A percentile compares a stretch with the other conserved stretches of the same genome.
Evolutionary conservation across 2,113 vertebrate species (phyloP).

Genomic region (Laticauda laticaudata): DNA sequence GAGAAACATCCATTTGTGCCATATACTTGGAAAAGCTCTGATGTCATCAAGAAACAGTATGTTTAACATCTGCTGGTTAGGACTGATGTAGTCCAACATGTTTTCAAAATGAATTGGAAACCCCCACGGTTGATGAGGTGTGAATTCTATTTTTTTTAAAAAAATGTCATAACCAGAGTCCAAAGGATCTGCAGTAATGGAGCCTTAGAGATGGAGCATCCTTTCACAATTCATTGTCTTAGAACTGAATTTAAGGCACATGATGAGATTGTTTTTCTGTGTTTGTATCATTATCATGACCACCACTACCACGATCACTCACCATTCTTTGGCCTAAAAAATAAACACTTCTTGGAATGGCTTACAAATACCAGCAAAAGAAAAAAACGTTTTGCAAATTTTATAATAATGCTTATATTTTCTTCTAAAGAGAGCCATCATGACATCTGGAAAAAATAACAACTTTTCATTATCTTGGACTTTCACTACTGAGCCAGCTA

Average conservation of each 20-base stretch:
- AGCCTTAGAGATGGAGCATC: background rate
- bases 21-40: background rate
- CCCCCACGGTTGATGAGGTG: rapidly evolving
- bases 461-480: slow-evolving; percentile 27
- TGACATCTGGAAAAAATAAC: background rate
- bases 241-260: background rate
- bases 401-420: background rate
- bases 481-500: no score
- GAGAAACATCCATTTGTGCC: background rate
- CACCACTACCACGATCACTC: background rate
- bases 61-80: background rate
- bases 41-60: no score
- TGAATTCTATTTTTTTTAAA: no score
- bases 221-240: background rate
- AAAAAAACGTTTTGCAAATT: background rate
- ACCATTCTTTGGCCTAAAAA: background rate
- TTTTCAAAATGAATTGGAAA: background rate
- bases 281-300: background rate
- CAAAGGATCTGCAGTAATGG: background rate
- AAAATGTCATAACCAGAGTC: background rate
- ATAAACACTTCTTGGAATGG: background rate
- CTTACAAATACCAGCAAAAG: background rate
- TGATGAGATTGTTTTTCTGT: background rate
- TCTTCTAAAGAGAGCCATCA: background rate
- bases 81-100: background rate